phyloP scores from a whole-genome alignment of 2,113 vertebrate genomes.

The Elanus axillaris region DNA sequence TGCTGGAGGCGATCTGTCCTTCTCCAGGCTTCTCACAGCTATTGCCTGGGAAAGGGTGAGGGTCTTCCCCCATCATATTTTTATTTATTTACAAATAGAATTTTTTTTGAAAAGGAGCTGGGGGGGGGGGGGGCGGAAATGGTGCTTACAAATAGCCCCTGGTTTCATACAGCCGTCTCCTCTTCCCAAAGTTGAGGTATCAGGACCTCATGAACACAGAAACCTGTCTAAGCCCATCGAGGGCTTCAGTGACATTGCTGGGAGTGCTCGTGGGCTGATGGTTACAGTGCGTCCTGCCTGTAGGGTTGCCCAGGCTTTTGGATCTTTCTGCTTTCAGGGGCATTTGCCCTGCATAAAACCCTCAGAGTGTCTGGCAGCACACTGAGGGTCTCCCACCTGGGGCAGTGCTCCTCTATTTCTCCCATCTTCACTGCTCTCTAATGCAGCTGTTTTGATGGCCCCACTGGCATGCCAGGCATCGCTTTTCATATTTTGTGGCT shows the following conservation, averaged over 20 bases:
- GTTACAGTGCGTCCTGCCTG: accelerated
- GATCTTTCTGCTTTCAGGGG: neutral
- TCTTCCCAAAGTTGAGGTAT: accelerated
- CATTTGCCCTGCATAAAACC: neutral
- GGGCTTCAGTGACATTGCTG: accelerated
- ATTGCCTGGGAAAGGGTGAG: neutral
- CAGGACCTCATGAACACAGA: accelerated
- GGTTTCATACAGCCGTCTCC: accelerated
- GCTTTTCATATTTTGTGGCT: neutral
- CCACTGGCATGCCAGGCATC: accelerated
- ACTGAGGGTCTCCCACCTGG: accelerated
- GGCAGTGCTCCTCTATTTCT: neutral
- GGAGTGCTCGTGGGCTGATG: accelerated
- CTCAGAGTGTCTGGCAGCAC: neutral
- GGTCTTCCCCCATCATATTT: accelerated
- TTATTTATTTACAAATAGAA: accelerated
- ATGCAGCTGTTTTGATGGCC: too few relatives aligned
- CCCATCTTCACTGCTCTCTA: neutral
- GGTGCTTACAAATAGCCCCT: neutral
- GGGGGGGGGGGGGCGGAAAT: too few relatives aligned
- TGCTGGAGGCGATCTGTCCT: neutral
- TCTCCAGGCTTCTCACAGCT: neutral
- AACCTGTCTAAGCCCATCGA: accelerated
- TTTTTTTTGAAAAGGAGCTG: neutral
- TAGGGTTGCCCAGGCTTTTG: neutral